A percentile compares a stretch with the other conserved stretches of the same genome.
phyloP scores from a whole-genome alignment of 2,888 invertebrate species.

The Microdon myrmicae region DNA sequence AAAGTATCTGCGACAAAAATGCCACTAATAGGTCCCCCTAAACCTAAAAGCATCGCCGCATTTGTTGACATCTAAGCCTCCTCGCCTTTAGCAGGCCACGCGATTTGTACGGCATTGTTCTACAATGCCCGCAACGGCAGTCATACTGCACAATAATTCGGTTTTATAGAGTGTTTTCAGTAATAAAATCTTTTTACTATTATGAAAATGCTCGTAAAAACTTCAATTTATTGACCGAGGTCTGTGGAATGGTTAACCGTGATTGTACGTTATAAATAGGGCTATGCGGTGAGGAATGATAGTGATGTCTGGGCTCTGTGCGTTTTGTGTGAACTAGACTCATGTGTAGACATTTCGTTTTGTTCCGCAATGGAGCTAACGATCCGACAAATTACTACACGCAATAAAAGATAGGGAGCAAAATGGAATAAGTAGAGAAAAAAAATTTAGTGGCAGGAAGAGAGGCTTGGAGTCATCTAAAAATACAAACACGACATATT shows the following conservation, averaged over 20 bases:
- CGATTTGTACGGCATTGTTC: conserved; percentile 13
- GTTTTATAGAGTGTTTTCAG: conserved; percentile 53
- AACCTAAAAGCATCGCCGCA: no score
- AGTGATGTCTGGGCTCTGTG: neutral
- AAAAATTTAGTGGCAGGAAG: conserved; percentile 27
- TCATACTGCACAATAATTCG: conserved; percentile 47
- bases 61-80: no score
- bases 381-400: conserved; percentile 66
- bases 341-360: neutral
- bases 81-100: no score
- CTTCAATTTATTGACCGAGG: conserved; percentile 50
- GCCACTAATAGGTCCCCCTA: no score
- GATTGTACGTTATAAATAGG: conserved; percentile 44
- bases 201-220: conserved; percentile 53
- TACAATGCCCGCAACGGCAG: conserved; percentile 6
- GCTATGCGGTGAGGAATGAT: neutral
- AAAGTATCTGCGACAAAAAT: no score
- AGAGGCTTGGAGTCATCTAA: conserved; percentile 24
- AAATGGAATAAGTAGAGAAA: conserved; percentile 49
- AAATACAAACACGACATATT: conserved; percentile 35
- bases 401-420: no score
- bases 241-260: conserved; percentile 43
- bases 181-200: conserved; percentile 53
- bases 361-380: conserved; percentile 53
- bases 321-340: conserved; percentile 16